These are phyloP conservation scores for Apotomis betuletana DNA, from an alignment of 2,888 invertebrate genomes.

Conservation along the genomic window DNA sequence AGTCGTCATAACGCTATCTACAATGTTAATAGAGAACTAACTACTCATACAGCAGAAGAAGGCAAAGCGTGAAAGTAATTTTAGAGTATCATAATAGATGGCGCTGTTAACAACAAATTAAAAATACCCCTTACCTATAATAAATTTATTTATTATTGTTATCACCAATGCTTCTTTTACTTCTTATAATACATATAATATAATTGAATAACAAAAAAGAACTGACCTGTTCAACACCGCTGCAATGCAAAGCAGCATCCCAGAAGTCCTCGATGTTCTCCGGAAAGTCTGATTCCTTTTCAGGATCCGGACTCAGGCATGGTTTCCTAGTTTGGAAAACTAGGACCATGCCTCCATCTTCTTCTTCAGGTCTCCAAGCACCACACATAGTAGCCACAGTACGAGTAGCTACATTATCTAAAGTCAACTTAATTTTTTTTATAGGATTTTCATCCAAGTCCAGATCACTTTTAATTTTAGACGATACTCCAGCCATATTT, in stretches of 20 bases:
- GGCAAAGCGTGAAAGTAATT: constrained; percentile 10
- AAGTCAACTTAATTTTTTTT: constrained; percentile 65
- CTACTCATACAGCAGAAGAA: neutral
- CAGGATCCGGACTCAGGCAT: constrained; percentile 75
- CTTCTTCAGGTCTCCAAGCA: constrained; percentile 78
- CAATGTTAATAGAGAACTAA: neutral
- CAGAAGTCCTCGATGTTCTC: constrained; percentile 80
- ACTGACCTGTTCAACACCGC: constrained; percentile 65
- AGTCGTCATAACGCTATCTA: neutral
- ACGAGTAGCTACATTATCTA: constrained; percentile 53
- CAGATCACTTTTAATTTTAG: constrained; percentile 57
- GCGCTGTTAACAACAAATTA: constrained; percentile 28
- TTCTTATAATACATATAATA: too few relatives aligned
- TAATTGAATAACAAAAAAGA: neutral
- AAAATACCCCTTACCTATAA: neutral
- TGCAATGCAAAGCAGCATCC: constrained; percentile 62
- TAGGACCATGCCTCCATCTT: constrained; percentile 74
- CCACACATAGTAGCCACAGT: constrained; percentile 81
- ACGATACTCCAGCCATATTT: constrained; percentile 57
- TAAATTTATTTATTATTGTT: neutral
- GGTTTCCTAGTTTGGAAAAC: constrained; percentile 68
- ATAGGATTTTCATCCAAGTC: constrained; percentile 56
- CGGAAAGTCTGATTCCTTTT: constrained; percentile 69
- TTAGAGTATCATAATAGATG: constrained; percentile 39
- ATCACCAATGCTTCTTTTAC: neutral